Evolutionary conservation across 2,797 vertebrate genomes (phyloP).

Genomic region (Esox lucius): DNA sequence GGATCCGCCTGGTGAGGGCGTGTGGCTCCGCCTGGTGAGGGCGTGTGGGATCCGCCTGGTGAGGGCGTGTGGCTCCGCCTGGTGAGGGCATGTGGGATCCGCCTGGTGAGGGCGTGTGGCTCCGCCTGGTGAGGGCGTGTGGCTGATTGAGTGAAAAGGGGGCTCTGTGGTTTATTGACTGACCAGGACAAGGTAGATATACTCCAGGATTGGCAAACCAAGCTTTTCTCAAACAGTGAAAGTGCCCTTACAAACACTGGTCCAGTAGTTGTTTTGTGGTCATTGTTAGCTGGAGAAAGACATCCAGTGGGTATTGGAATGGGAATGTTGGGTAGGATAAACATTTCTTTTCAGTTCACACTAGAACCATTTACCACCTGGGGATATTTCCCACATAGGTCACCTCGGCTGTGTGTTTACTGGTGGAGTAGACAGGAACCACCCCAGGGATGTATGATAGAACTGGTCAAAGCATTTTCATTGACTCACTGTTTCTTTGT

Average conservation of each 20-base stretch:
- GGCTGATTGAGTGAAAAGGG: too few species aligned
- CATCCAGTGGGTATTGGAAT: background rate
- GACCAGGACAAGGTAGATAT: background rate
- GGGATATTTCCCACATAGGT: background rate
- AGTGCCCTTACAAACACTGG: background rate
- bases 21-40: too few species aligned
- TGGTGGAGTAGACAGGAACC: background rate
- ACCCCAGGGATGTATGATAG: background rate
- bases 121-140: background rate
- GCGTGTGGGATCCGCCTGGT: too few species aligned
- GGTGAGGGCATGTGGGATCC: too few species aligned
- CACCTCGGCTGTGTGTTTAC: background rate
- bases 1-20: too few species aligned
- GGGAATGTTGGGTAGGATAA: background rate
- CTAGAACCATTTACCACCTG: background rate
- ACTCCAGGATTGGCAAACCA: background rate
- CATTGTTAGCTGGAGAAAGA: background rate
- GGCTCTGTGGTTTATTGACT: background rate
- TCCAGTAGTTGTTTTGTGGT: background rate
- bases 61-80: background rate
- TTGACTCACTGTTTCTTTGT: background rate
- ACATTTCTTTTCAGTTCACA: background rate
- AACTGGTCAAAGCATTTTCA: background rate
- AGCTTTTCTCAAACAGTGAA: background rate
- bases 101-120: background rate